A percentile compares a stretch with the other conserved stretches of the same genome.
Conservation (phyloP, 2,113 vertebrate species). For the Bubo blakistoni region DNA sequence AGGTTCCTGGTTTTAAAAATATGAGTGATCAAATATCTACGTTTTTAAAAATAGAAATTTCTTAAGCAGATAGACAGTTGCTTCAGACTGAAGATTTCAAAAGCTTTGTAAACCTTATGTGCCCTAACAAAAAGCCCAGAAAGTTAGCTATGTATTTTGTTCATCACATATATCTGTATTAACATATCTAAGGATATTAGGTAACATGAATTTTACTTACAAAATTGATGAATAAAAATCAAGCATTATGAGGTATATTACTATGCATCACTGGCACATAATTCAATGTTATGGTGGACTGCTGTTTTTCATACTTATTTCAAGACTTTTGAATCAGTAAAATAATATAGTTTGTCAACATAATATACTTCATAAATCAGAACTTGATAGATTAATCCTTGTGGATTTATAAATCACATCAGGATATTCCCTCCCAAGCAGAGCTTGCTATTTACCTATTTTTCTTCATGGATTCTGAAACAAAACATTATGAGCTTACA, state of each 20-base stretch:
- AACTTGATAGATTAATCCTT: slow-evolving; percentile 32
- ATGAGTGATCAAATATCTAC: neutral
- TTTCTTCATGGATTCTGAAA: neutral
- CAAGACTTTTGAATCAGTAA: neutral
- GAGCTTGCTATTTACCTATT: slow-evolving; percentile 3
- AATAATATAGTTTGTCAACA: slow-evolving; percentile 16
- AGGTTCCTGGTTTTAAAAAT: neutral
- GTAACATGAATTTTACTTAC: neutral
- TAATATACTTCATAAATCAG: slow-evolving; percentile 40
- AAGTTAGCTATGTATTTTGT: neutral
- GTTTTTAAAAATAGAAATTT: neutral
- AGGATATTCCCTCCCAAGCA: slow-evolving; percentile 30
- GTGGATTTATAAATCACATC: slow-evolving; percentile 19
- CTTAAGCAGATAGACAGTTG: neutral
- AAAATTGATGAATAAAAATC: neutral
- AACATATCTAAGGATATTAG: neutral
- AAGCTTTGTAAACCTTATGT: slow-evolving; percentile 12
- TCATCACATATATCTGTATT: neutral
- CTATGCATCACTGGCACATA: neutral
- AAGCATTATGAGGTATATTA: neutral
- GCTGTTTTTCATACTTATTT: neutral
- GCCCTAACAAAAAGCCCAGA: neutral
- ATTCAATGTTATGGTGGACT: neutral
- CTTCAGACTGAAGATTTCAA: neutral
- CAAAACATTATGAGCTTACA: neutral